Percentiles rank a stretch among this genome's conserved stretches.
These are phyloP conservation scores for Drosophila fuyamai DNA, from an alignment of 1,140 invertebrate species.

Conservation along the genomic window DNA sequence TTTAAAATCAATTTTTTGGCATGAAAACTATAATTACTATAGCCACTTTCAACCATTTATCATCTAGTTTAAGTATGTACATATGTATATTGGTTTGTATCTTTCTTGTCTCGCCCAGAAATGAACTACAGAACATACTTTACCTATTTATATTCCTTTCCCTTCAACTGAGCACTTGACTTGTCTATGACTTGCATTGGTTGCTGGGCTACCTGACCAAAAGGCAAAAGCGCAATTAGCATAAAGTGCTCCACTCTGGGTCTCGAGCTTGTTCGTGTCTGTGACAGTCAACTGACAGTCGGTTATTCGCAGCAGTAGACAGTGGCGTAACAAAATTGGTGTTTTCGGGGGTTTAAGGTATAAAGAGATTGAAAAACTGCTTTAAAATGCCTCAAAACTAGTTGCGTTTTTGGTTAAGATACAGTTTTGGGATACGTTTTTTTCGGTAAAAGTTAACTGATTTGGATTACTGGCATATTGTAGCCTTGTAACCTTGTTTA, in stretches of 20 bases:
- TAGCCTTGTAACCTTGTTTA: too few species aligned
- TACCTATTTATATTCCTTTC: background rate
- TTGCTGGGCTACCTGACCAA: slow-evolving; percentile 56
- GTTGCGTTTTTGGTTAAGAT: too few species aligned
- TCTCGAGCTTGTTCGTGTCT: slow-evolving; percentile 17
- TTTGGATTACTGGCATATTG: too few species aligned
- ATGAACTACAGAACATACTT: background rate
- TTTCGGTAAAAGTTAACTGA: too few species aligned
- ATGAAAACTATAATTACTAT: background rate
- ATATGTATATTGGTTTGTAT: background rate
- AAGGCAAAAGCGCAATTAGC: slow-evolving; percentile 79
- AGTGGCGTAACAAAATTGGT: slow-evolving; percentile 2
- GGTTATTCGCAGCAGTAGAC: slow-evolving; percentile 4
- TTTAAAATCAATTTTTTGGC: too few species aligned
- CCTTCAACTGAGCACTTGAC: slow-evolving; percentile 51
- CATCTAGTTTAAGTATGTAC: too few species aligned
- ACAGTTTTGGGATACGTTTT: too few species aligned
- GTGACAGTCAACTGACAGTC: slow-evolving; percentile 41
- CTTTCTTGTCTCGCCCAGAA: background rate
- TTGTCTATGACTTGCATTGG: slow-evolving; percentile 43
- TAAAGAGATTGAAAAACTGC: background rate
- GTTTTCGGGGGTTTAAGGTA: background rate
- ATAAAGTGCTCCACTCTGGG: slow-evolving; percentile 61
- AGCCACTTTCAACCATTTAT: background rate
- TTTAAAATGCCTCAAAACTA: too few species aligned